Evolutionary conservation across 30 jellyfish, hydroid and myxozoan species (phyloP).

Genomic region (Cassiopea andromeda): DNA sequence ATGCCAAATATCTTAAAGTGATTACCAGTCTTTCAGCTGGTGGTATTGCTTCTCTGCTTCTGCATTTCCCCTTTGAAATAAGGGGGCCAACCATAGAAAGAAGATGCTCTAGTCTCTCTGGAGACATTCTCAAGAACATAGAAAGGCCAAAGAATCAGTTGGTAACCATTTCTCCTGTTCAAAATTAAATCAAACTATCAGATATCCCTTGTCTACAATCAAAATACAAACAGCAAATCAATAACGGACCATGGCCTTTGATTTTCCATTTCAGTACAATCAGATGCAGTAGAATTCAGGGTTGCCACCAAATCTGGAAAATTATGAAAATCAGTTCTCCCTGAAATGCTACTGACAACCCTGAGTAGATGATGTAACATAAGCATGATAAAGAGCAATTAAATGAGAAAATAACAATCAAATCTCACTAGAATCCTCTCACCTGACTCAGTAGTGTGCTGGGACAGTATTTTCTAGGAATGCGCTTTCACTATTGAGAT

Average conservation of each 20-base stretch:
- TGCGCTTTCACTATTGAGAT: too few relatives aligned
- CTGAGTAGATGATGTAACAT: too few relatives aligned
- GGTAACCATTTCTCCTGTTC: neutral
- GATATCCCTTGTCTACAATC: neutral
- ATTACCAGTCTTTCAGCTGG: slow-evolving; percentile 59
- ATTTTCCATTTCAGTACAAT: neutral
- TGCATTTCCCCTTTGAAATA: slow-evolving; percentile 45
- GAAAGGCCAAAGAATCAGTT: neutral
- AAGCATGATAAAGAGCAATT: too few relatives aligned
- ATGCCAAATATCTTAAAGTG: slow-evolving; percentile 64
- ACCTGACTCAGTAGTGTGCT: too few relatives aligned
- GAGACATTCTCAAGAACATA: slow-evolving; percentile 61
- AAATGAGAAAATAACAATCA: too few relatives aligned
- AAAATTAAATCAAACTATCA: neutral
- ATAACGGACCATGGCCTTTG: neutral
- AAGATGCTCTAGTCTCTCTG: slow-evolving; percentile 65
- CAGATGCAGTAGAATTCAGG: neutral
- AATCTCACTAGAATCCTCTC: too few relatives aligned
- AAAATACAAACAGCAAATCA: neutral
- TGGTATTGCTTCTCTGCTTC: slow-evolving; percentile 12
- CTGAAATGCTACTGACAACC: too few relatives aligned
- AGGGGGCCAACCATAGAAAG: slow-evolving; percentile 45
- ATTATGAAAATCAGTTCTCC: neutral
- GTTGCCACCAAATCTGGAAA: neutral
- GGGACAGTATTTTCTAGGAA: too few relatives aligned